Conservation (phyloP, 2,888 invertebrate species). For the Belgica antarctica region DNA sequence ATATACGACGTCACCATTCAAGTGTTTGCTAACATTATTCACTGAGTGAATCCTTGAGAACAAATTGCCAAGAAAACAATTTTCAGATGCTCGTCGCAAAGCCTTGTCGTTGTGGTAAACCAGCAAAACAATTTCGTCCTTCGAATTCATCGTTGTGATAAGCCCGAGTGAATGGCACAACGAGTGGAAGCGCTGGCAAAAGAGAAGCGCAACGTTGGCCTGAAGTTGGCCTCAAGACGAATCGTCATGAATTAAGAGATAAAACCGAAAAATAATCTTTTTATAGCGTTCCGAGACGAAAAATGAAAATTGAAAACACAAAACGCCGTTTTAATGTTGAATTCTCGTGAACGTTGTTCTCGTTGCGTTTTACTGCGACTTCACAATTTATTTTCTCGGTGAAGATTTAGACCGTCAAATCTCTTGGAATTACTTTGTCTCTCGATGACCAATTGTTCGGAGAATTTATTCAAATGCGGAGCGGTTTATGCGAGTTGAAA, state of each 20-base stretch:
- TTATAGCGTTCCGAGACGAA: no score
- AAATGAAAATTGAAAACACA: not conserved
- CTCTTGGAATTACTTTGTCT: no score
- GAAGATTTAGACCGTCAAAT: no score
- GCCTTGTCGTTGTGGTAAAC: not conserved
- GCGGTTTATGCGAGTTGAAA: no score
- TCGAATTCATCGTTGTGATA: not conserved
- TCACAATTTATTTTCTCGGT: no score
- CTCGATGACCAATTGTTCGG: no score
- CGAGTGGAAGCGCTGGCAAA: not conserved
- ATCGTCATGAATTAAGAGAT: not conserved
- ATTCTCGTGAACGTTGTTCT: no score
- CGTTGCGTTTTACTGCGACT: no score
- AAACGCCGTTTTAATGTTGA: not conserved
- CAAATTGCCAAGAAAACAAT: not conserved
- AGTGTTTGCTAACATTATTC: slow-evolving; percentile 3
- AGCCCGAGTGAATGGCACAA: not conserved
- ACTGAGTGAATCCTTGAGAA: not conserved
- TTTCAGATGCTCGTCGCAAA: not conserved
- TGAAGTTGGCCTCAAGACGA: not conserved
- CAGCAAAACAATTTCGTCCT: not conserved
- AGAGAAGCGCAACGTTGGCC: not conserved
- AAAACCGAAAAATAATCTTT: not conserved
- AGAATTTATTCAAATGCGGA: no score
- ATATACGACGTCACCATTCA: no score